Evolutionary conservation across 2,113 vertebrate genomes (phyloP), one percentile per base, ranked within the genome.

Genomic region (Laticauda colubrina): DNA sequence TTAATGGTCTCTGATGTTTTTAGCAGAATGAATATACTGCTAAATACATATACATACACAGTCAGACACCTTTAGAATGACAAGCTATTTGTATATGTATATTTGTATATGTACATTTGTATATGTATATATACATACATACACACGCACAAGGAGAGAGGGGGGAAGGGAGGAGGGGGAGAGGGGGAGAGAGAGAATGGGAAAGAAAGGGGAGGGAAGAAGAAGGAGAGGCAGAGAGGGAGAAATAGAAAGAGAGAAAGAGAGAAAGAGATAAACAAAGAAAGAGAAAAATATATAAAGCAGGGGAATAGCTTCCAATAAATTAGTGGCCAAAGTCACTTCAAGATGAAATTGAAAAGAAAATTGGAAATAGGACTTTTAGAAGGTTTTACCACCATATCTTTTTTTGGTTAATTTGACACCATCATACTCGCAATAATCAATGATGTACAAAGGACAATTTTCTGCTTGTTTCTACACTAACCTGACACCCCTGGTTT

Each of bases 1-100:
- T 97, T 98, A 97, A 97, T 96, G 94, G 96, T 95, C 95, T 97
- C 96, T 95, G 95, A 93, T 96, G 96, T 90, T 95, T 94, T 95
- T 92, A 94, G 96, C 94, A 96, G 95, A 97, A 95, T 92, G 87
- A 94, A 95, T 97, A 93, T 94, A 95, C 95, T 92, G 88, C 45
- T 59, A 59, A 24, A 59, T 59, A 59, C 21, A 21, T 57, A 57
- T 26, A 59, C 8, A 24, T 10, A 55, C 15, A 95, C 96, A 94
- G 93, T 95, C 94, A 91, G 3, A 45, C 43, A 57, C 34, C 34
- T 39, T 39, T 39, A 39, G 34, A 39, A 39, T 39, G 34, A 39
- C 34, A 39, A 39, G 34, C 34, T 21, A 54, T 48, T 48, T 48
- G 48, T 95, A 96, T 93, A 97, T 96, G 95, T 94, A 95, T 91